Percentiles rank a stretch among this genome's conserved stretches.
Conservation (phyloP, 2,797 vertebrate genomes). For the Pangasius sanitwongsei region DNA sequence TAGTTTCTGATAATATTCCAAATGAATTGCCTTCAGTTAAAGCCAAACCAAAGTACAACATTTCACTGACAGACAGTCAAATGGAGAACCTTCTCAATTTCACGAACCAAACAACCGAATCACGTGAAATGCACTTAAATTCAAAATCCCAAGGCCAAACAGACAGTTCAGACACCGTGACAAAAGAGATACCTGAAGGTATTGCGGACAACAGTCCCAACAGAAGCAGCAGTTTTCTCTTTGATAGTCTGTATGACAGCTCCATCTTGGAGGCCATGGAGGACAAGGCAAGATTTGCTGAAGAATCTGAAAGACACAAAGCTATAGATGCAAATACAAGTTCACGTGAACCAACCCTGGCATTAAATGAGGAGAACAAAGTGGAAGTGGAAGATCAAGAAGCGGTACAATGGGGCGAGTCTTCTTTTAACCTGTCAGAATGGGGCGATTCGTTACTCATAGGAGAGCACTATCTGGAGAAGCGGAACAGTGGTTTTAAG, state of each 20-base stretch:
- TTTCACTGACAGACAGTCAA: constrained; percentile 90
- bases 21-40: not conserved
- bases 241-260: constrained; percentile 86
- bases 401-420: constrained; percentile 72
- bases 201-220: constrained; percentile 77
- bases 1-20: not conserved
- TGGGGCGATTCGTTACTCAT: constrained; percentile 81
- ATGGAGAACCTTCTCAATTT: constrained; percentile 86
- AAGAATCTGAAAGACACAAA: constrained; percentile 45
- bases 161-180: constrained; percentile 26
- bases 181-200: constrained; percentile 43
- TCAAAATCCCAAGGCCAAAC: constrained; percentile 20
- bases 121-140: constrained; percentile 25
- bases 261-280: constrained; percentile 69
- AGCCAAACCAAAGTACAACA: constrained; percentile 67
- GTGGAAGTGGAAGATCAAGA: constrained; percentile 67
- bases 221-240: constrained; percentile 88
- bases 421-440: constrained; percentile 83
- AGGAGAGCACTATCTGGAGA: constrained; percentile 76
- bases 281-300: constrained; percentile 54
- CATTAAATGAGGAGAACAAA: not conserved
- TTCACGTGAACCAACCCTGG: not conserved
- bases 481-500: constrained; percentile 46
- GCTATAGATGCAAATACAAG: constrained; percentile 17
- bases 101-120: constrained; percentile 70